Evolutionary conservation across 2,797 vertebrate species (phyloP).

Genomic region (Rhinella marina): DNA sequence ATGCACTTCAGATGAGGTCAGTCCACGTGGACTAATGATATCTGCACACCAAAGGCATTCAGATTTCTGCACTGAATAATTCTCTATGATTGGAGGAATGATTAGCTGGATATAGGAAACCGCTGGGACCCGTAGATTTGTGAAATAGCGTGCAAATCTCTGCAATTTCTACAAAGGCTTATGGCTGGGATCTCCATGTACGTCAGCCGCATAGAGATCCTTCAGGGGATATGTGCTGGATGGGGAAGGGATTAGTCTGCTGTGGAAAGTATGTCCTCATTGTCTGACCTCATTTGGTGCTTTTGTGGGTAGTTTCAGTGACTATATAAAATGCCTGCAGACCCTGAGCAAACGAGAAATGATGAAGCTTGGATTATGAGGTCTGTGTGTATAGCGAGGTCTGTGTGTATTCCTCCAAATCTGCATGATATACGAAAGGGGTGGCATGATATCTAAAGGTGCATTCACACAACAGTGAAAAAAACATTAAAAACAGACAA

Average conservation of each 20-base stretch:
- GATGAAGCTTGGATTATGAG: not conserved
- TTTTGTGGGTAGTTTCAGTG: not conserved
- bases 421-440: no score
- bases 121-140: not conserved
- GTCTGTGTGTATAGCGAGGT: not conserved
- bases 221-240: not conserved
- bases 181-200: not conserved
- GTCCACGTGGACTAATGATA: not conserved
- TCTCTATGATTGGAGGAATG: not conserved
- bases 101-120: not conserved
- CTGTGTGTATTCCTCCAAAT: not conserved
- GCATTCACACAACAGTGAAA: no score
- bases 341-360: not conserved
- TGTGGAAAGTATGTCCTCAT: slow-evolving; percentile 31
- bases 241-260: slow-evolving; percentile 28
- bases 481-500: no score
- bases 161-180: not conserved
- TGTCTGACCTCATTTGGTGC: slow-evolving; percentile 15
- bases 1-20: not conserved
- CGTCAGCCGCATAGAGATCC: not conserved
- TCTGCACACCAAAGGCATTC: not conserved
- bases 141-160: not conserved
- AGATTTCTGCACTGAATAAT: not conserved
- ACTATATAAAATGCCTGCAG: not conserved
- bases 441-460: no score